phyloP scores from a whole-genome alignment of 1,140 invertebrate species.

The Thaumatotibia leucotreta region DNA sequence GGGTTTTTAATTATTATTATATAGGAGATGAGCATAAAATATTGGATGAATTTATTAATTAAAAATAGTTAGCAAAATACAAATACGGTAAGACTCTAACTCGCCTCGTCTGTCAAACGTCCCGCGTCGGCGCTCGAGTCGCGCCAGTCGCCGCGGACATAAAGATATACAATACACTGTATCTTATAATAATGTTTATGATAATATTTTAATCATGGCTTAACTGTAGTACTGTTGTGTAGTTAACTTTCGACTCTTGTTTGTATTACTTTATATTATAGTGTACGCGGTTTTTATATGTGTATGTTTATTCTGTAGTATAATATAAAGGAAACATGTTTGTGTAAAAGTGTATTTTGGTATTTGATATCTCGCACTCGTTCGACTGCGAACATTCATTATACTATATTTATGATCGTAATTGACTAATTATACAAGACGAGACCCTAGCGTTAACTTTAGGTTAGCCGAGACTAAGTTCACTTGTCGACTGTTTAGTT shows the following conservation, averaged over 20 bases:
- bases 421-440: conserved; percentile 77
- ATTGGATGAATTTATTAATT: conserved; percentile 77
- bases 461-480: conserved; percentile 58
- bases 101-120: conserved; percentile 63
- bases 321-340: conserved; percentile 52
- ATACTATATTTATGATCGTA: conserved; percentile 76
- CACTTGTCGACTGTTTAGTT: conserved; percentile 60
- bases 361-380: conserved; percentile 46
- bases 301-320: conserved; percentile 75
- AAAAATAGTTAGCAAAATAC: conserved; percentile 76
- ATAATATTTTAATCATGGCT: conserved; percentile 73
- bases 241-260: conserved; percentile 73
- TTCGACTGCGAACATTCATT: not conserved
- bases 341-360: conserved; percentile 74
- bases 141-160: conserved; percentile 40
- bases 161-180: conserved; percentile 62
- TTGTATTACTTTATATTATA: conserved; percentile 74
- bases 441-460: conserved; percentile 71
- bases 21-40: conserved; percentile 71
- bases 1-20: conserved; percentile 76
- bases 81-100: conserved; percentile 74
- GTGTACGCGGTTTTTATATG: conserved; percentile 75
- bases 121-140: not conserved
- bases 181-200: conserved; percentile 71
- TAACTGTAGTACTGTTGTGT: conserved; percentile 74